Conservation (phyloP, 2,797 vertebrate genomes). For the Chelidonichthys spinosus region DNA sequence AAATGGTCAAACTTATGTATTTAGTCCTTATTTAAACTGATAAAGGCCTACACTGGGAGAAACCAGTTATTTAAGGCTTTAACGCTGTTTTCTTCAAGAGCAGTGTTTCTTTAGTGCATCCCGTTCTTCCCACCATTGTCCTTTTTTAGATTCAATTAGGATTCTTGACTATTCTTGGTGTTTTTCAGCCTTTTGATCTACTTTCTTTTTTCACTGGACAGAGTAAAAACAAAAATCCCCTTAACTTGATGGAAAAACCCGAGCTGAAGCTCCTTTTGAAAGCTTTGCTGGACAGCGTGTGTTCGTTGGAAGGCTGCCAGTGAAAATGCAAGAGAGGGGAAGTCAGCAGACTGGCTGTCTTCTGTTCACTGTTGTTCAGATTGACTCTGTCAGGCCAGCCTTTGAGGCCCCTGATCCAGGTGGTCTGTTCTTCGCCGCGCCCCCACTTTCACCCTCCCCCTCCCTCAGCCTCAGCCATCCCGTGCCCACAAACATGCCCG, state of each 20-base stretch:
- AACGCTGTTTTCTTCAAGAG: constrained; percentile 1
- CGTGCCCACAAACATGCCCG: constrained; percentile 66
- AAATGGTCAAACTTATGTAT: background rate
- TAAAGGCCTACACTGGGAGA: no score
- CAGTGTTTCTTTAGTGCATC: background rate
- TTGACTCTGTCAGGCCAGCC: constrained; percentile 75
- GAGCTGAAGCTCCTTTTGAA: constrained; percentile 73
- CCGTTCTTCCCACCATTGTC: background rate
- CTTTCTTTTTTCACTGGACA: constrained; percentile 54
- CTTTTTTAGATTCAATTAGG: constrained; percentile 10
- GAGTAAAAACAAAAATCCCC: constrained; percentile 51
- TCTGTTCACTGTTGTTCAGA: constrained; percentile 77
- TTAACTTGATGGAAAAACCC: constrained; percentile 80
- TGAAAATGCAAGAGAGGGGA: constrained; percentile 75
- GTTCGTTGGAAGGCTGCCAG: constrained; percentile 81
- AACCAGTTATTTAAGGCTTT: background rate
- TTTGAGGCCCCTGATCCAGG: constrained; percentile 79
- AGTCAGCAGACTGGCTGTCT: constrained; percentile 82
- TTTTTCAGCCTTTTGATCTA: constrained; percentile 64
- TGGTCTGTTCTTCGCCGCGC: constrained; percentile 66
- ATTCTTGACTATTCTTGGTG: constrained; percentile 25
- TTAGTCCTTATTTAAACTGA: background rate
- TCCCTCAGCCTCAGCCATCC: constrained; percentile 22
- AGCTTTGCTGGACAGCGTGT: constrained; percentile 70
- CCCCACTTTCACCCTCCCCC: background rate